Evolutionary conservation across 2,888 invertebrate genomes (phyloP), one percentile per base, ranked within the genome.

Genomic region (Sarcophaga subvicina): DNA sequence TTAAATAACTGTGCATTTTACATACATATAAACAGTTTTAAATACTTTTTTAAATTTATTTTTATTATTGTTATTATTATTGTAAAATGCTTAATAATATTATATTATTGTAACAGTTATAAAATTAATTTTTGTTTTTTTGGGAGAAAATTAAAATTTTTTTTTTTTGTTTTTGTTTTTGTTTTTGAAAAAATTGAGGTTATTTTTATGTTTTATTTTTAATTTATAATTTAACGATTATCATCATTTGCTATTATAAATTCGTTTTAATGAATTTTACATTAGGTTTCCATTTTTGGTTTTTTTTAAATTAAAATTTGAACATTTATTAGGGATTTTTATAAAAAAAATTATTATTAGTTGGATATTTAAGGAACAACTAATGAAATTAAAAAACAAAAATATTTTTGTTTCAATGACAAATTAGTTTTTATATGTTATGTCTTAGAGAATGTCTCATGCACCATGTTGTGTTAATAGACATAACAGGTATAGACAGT

Each of bases 181-280:
- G 20, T 12, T 64, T 76, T 70, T 25, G 22, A 69, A 83, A 78
- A 77, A 63, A 67, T 72, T 83, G 78, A 81, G 77, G 75, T 82
- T 75, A 10, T 37, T 60, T 45, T 73, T 54, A 20, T 54, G 22
- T 62, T 69, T 59, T 47, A 47, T 66, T 67, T 59, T 20, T 47
- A 5, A 20, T 10, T 54, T 17, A 54, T 54, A 14, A 54, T 70
- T 71, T 76, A 49, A 64, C 59, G 84, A 87, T 87, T 87, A 87
- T 87, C 87, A 79, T 87, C 87, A 87, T 79, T 87, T 87, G 84
- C 87, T 82, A 79, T 82, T 81, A 79, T 87, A 87, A 87, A 87
- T 87, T 87, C 87, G 87, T 87, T 37, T 82, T 75, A 85, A 75
- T 75, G 82, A 82, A 75, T 82, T 85, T 20, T 25, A 54, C 59